These are phyloP conservation scores for Verasper variegatus DNA, from an alignment of 2,113 vertebrate genomes.

Conservation along the genomic window DNA sequence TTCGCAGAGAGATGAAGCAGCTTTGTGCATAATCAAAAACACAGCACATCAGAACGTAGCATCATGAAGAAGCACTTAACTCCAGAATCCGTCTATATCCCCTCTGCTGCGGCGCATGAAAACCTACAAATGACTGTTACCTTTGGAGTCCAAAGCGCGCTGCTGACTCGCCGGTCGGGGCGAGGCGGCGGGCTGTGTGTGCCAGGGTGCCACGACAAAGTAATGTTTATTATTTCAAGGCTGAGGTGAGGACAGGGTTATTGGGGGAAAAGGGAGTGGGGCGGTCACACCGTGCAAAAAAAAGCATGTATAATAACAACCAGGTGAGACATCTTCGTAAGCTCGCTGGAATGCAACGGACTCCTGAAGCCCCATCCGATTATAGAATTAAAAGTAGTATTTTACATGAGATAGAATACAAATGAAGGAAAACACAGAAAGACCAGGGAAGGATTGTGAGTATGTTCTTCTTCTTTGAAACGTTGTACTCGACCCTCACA, in stretches of 20 bases:
- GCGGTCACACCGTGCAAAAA: constrained; percentile 52
- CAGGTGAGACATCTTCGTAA: constrained; percentile 70
- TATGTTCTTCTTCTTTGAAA: constrained; percentile 11
- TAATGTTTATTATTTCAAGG: constrained; percentile 73
- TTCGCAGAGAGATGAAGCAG: constrained; percentile 59
- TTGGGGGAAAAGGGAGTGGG: constrained; percentile 26
- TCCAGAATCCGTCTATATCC: constrained; percentile 49
- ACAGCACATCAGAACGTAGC: constrained; percentile 25
- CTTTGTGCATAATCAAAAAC: constrained; percentile 70
- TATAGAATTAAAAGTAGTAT: constrained; percentile 40
- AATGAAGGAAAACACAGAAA: constrained; percentile 2
- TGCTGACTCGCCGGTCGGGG: constrained; percentile 36
- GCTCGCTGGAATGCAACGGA: constrained; percentile 58
- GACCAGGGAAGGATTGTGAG: neutral
- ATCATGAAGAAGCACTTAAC: constrained; percentile 66
- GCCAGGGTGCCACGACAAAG: constrained; percentile 52
- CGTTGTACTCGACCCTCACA: constrained; percentile 17
- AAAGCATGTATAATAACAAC: constrained; percentile 70
- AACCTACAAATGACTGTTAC: constrained; percentile 59
- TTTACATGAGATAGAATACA: constrained; percentile 20
- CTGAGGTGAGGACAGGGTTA: constrained; percentile 63
- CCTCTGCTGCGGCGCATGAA: constrained; percentile 15
- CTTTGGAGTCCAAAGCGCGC: constrained; percentile 30
- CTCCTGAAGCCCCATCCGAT: constrained; percentile 39
- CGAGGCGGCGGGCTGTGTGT: constrained; percentile 32